Percentiles rank a stretch among this genome's conserved stretches.
Evolutionary conservation across 1,140 invertebrate genomes (phyloP).

Genomic region (Eriocheir sinensis): DNA sequence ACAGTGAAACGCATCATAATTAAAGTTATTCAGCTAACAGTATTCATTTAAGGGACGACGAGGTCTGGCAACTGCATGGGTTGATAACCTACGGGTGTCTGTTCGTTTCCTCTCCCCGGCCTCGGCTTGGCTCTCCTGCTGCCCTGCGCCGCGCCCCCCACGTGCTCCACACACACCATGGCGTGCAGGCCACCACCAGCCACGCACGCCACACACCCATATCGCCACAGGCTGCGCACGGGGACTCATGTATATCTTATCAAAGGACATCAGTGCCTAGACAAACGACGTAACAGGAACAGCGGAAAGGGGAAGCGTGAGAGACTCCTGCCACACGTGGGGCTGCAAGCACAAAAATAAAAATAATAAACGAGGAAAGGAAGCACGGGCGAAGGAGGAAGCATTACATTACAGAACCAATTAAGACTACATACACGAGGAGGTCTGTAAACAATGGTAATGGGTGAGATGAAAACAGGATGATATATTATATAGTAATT

Average conservation of each 20-base stretch:
- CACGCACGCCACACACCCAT: too few relatives aligned
- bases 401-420: too few relatives aligned
- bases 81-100: slow-evolving; percentile 68
- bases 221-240: neutral
- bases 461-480: too few relatives aligned
- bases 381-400: too few relatives aligned
- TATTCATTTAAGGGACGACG: neutral
- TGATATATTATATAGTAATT: too few relatives aligned
- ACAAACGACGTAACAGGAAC: too few relatives aligned
- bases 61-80: slow-evolving; percentile 58
- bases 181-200: neutral
- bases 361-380: too few relatives aligned
- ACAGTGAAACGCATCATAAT: neutral
- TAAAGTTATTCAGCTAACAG: neutral
- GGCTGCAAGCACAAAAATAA: too few relatives aligned
- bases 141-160: neutral
- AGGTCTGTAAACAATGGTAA: too few relatives aligned
- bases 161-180: neutral
- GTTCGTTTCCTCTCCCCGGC: slow-evolving; percentile 42
- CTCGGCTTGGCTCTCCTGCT: neutral
- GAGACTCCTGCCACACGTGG: too few relatives aligned
- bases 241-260: neutral
- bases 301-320: too few relatives aligned
- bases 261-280: neutral
- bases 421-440: too few relatives aligned